Evolutionary conservation across 1,140 invertebrate genomes (phyloP), one percentile per base, ranked within the genome.

Genomic region (Drepana arcuata): DNA sequence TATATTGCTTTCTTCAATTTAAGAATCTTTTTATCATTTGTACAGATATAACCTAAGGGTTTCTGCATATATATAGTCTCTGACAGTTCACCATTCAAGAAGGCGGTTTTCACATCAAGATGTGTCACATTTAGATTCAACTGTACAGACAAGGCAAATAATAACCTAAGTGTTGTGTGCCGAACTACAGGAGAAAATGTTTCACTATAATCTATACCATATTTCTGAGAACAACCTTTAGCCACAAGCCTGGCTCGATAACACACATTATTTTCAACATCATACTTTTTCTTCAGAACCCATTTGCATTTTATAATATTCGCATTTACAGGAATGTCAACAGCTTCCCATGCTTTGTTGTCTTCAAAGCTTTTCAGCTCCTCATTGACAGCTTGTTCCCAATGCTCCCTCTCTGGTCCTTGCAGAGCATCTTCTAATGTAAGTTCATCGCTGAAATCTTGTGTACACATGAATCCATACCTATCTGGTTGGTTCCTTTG

Each of bases 61-160:
- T 42, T 34, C 21, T 69, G 16, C 59, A 48, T 62, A 40, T 60
- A 80, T 2, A 83, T 50, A 9, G 38, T 55, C 53, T 85, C 73
- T 9, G 82, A 37, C 11, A 84, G 39, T 7, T 53, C 26, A 6
- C 74, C 81, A 55, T 85, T 51, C 0, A 41, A 48, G 21, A 83
- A 84, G 0, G 84, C 77, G n/a, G 64, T 78, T 5, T 42, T 64
- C 2, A 53, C 41, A 41, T 48, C 45, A 15, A 54, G 29, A 34
- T 48, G 51, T 3, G 7, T 27, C 7, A 65, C 40, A 7, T 59
- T 27, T 27, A 66, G 33, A 34, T 59, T 50, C 31, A 60, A 38
- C 13, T 61, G 28, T 9, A 62, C 67, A 27, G 60, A 49, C 24
- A 83, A 26, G 2, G 52, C 45, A 33, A 85, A 41, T 16, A 85